Evolutionary conservation across 2,888 invertebrate genomes (phyloP), one percentile per base, ranked within the genome.

Genomic region (Polyploca ridens): DNA sequence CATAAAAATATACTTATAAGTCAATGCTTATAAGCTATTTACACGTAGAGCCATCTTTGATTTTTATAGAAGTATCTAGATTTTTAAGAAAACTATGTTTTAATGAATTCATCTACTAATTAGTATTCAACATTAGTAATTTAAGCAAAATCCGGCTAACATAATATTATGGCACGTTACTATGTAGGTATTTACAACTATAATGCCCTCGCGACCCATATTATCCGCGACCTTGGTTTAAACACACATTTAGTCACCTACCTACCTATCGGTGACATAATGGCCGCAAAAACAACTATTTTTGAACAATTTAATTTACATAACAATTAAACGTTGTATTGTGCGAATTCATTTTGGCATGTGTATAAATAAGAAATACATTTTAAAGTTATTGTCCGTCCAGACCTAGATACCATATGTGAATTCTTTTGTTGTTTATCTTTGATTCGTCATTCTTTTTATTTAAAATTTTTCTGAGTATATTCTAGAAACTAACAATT

Each of bases 341-440:
- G 54, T 54, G 54, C 54, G 54, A 54, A 54, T 54, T 54, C 54
- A 54, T 54, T 54, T 54, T 1, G 19, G 10, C 54, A 54, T 10
- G 7, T 54, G 54, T 54, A 49, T 54, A 54, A 54, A 54, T 54
- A 54, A 54, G 54, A 54, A 7, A 54, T 54, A 54, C 10, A 54
- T 19, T n/a, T 54, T 54, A 54, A 19, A 19, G 8, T 19, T 10
- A 54, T 19, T 54, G 54, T 54, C 54, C n/a, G 14, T 16, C 1
- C 8, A 10, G 0, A 49, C 1, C 19, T 2, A 54, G 10, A 54
- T 19, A 8, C 10, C 54, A 7, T 10, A 0, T 5, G 19, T 49
- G 3, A 14, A 54, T 19, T 8, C 14, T 19, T 19, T 54, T 7
- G 54, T 54, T 54, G 19, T 19, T 16, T 19, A 19, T 46, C n/a